Evolutionary conservation across 2,888 invertebrate genomes (phyloP).

Genomic region (Sphaerophoria rueppellii): DNA sequence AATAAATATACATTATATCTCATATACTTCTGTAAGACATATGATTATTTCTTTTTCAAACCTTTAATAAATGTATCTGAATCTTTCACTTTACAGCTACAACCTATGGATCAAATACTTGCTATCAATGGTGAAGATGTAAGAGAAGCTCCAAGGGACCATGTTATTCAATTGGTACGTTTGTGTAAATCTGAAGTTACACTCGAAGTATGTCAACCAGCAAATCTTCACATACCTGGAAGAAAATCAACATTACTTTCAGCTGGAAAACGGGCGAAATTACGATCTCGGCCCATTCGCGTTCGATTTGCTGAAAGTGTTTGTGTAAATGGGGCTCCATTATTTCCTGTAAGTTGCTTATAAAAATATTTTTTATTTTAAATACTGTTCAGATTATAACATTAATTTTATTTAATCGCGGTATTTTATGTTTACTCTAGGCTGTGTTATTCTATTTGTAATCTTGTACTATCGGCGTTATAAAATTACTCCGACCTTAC

Average conservation of each 20-base stretch:
- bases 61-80: too few relatives aligned
- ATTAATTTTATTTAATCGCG: too few relatives aligned
- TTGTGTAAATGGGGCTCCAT: slow-evolving; percentile 91
- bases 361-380: background rate
- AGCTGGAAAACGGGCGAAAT: slow-evolving; percentile 92
- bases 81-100: slow-evolving; percentile 83
- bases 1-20: too few relatives aligned
- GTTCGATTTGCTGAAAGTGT: slow-evolving; percentile 95
- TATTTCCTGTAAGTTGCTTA: slow-evolving; percentile 86
- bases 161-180: slow-evolving; percentile 93
- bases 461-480: too few relatives aligned
- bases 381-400: background rate
- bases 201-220: slow-evolving; percentile 92
- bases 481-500: too few relatives aligned
- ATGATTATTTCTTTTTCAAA: too few relatives aligned
- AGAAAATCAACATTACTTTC: slow-evolving; percentile 92
- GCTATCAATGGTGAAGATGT: slow-evolving; percentile 96
- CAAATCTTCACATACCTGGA: slow-evolving; percentile 85
- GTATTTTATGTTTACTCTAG: too few relatives aligned
- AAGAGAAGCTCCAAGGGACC: slow-evolving; percentile 91
- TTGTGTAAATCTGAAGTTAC: slow-evolving; percentile 90
- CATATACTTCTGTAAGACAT: too few relatives aligned
- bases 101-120: slow-evolving; percentile 95
- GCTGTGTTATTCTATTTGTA: too few relatives aligned
- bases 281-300: slow-evolving; percentile 90